These are phyloP conservation scores for Salpingus planirostris DNA, from an alignment of 2,888 invertebrate species.

Conservation along the genomic window DNA sequence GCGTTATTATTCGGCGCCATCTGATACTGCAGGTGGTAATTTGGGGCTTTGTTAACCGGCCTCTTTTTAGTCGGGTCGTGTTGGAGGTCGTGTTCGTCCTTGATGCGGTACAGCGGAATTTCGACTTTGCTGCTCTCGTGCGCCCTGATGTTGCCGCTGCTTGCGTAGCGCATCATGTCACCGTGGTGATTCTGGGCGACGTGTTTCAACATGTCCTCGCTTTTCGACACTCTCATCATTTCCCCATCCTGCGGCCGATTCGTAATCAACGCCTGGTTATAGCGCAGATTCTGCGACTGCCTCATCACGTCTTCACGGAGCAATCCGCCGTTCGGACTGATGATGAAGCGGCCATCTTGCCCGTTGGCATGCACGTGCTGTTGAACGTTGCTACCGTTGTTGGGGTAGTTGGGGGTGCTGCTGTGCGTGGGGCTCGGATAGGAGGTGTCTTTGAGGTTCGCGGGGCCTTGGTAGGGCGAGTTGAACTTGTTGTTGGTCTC, in stretches of 20 bases:
- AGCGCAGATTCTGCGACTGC: constrained; percentile 29
- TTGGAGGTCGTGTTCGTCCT: constrained; percentile 35
- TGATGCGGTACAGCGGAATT: constrained; percentile 20
- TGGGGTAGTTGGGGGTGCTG: constrained; percentile 19
- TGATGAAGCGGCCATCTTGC: constrained; percentile 18
- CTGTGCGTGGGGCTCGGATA: constrained; percentile 31
- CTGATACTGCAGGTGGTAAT: constrained; percentile 26
- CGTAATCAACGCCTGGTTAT: constrained; percentile 25
- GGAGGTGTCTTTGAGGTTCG: constrained; percentile 14
- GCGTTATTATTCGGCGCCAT: constrained; percentile 7
- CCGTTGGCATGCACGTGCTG: constrained; percentile 32
- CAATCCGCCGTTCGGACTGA: constrained; percentile 29
- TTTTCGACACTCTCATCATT: constrained; percentile 36
- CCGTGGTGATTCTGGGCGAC: constrained; percentile 26
- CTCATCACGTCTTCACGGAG: constrained; percentile 34
- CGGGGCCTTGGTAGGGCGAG: constrained; percentile 10
- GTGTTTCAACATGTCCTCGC: constrained; percentile 37
- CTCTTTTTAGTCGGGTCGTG: constrained; percentile 51
- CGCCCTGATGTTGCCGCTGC: constrained; percentile 38
- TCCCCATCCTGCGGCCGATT: constrained; percentile 17
- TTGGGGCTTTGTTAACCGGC: constrained; percentile 45
- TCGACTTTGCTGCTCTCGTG: constrained; percentile 30
- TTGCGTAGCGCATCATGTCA: constrained; percentile 32
- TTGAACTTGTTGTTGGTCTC: constrained; percentile 18
- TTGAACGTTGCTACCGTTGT: constrained; percentile 21